A percentile compares a stretch with the other conserved stretches of the same genome.
phyloP scores from a whole-genome alignment of 1,140 invertebrate genomes.

The Pseudomyrmex cubaensis region DNA sequence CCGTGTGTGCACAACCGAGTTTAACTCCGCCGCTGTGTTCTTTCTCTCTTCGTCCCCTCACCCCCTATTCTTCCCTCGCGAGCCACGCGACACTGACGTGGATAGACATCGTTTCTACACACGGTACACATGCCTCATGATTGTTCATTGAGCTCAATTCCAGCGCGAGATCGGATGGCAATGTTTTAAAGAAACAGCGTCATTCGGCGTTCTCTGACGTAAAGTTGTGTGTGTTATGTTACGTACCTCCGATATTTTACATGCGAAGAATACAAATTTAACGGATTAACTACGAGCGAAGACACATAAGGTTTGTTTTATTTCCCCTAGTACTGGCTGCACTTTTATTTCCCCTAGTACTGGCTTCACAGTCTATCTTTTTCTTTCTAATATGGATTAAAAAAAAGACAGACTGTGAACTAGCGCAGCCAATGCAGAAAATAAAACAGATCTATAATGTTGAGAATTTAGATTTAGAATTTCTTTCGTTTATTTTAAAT shows the following conservation, averaged over 20 bases:
- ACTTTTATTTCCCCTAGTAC: too few relatives aligned
- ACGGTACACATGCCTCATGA: conserved; percentile 64
- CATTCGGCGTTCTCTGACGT: background rate
- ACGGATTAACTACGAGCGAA: too few relatives aligned
- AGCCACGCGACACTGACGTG: conserved; percentile 39
- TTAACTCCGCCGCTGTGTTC: conserved; percentile 15
- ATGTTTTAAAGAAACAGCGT: conserved; percentile 7
- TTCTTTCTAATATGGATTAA: too few relatives aligned
- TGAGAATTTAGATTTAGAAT: too few relatives aligned
- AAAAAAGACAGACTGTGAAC: too few relatives aligned
- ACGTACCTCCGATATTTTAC: too few relatives aligned
- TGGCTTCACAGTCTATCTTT: too few relatives aligned
- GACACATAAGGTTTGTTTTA: too few relatives aligned
- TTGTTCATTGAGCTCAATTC: conserved; percentile 80
- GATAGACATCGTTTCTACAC: conserved; percentile 26
- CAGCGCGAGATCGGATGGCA: conserved; percentile 41
- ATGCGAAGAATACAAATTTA: background rate
- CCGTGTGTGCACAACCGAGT: conserved; percentile 36
- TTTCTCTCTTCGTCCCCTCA: background rate
- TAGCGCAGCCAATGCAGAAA: too few relatives aligned
- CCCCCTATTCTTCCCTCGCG: background rate
- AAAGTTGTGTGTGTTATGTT: background rate
- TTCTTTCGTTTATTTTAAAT: too few relatives aligned
- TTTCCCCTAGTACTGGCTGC: too few relatives aligned
- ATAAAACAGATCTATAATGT: too few relatives aligned